Evolutionary conservation across 2,113 vertebrate species (phyloP), one percentile per base, ranked within the genome.

Genomic region (Paratilapia polleni): DNA sequence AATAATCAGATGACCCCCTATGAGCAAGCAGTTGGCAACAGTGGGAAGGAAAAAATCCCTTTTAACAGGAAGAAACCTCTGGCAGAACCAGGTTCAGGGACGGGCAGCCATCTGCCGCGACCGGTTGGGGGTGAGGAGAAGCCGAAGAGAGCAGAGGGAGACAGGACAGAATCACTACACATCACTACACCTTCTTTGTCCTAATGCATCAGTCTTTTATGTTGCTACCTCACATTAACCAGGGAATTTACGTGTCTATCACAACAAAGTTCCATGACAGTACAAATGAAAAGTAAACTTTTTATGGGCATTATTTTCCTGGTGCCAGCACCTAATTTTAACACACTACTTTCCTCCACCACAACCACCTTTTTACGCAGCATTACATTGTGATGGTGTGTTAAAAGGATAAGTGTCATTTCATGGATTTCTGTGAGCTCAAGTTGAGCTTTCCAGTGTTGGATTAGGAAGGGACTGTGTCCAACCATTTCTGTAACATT

Each of bases 221-320:
- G 66, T 28, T 49, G 41, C 26, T 49, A 43, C 41, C 12, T 19
- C 43, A 52, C 66, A 52, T 52, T 70, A 70, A 52, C 10, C 17
- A 70, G 66, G 24, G 6, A 52, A 70, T 28, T 52, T 49, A 6
- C 0, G 0, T 70, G 0, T 41, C 24, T 0, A 20, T 52, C 43
- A 70, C 43, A 49, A 20, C 22, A 49, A 49, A 70, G 66, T 6
- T 47, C 15, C 22, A 26, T 47, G 22, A 47, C 15, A 68, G 19
- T 47, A 14, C 26, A 14, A 47, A 6, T 68, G 64, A 68, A 26
- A 68, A 68, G 17, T 68, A 28, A 22, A 26, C 22, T 19, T 26
- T 47, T 68, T 68, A 68, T 20, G 28, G 10, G 1, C 66, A 70
- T 70, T 70, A 52, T 70, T 70, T 70, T 10, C 24, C 43, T 52